A percentile compares a stretch with the other conserved stretches of the same genome.
These are phyloP conservation scores for Episyrphus balteatus DNA, from an alignment of 1,140 invertebrate genomes.

Conservation along the genomic window DNA sequence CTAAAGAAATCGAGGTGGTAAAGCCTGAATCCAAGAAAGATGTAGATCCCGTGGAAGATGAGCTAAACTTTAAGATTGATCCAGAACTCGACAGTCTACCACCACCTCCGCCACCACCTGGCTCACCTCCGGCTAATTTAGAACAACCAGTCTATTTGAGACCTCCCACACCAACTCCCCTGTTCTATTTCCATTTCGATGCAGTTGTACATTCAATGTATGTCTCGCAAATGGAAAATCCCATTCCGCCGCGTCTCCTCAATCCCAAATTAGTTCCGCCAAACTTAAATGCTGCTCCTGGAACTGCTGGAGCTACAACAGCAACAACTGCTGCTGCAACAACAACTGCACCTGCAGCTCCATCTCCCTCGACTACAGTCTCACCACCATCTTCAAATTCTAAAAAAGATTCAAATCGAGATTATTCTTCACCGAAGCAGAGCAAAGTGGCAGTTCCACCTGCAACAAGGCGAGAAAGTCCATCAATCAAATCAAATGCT, in stretches of 20 bases:
- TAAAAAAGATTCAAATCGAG: neutral
- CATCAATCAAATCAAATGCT: too few relatives aligned
- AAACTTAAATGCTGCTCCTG: neutral
- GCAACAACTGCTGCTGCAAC: neutral
- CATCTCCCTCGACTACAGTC: neutral
- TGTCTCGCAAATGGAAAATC: conserved; percentile 7
- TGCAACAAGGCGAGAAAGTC: too few relatives aligned
- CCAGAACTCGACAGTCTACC: conserved; percentile 5
- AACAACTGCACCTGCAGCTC: neutral
- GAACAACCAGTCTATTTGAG: conserved; percentile 7
- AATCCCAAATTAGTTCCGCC: conserved; percentile 6
- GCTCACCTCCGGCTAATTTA: conserved; percentile 1
- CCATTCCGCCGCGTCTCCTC: conserved; percentile 10
- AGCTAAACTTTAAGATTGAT: neutral
- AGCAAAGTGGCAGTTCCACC: too few relatives aligned
- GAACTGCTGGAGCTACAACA: neutral
- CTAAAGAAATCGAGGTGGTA: neutral
- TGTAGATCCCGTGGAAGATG: neutral
- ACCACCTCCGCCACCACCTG: conserved; percentile 9
- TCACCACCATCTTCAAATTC: neutral
- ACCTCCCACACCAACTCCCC: conserved; percentile 4
- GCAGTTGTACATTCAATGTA: conserved; percentile 11
- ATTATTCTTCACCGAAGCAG: too few relatives aligned
- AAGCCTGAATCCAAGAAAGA: neutral
- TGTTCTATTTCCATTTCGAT: conserved; percentile 11